These are phyloP conservation scores for Dipodomys spectabilis DNA, from an alignment of 2,113 vertebrate genomes.

Conservation along the genomic window DNA sequence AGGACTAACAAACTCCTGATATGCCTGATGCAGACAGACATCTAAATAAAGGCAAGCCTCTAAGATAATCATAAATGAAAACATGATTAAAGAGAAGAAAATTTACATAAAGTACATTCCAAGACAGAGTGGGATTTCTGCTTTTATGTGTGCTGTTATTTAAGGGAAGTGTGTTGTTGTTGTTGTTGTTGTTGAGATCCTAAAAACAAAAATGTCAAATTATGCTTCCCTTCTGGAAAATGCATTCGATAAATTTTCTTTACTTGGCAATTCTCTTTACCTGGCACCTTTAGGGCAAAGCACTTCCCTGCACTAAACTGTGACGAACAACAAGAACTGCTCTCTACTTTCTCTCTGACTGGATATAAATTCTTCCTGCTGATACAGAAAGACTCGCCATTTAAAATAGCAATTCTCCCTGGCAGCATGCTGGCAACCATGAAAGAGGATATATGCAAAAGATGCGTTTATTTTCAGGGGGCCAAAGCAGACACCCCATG, in stretches of 20 bases:
- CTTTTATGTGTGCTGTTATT: background rate
- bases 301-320: slow-evolving; percentile 68
- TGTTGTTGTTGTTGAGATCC: background rate
- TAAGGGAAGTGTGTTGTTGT: slow-evolving; percentile 36
- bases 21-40: slow-evolving; percentile 5
- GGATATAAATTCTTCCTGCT: slow-evolving; percentile 69
- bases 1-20: background rate
- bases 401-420: slow-evolving; percentile 56
- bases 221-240: slow-evolving; percentile 71
- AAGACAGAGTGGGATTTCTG: slow-evolving; percentile 36
- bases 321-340: slow-evolving; percentile 30
- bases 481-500: background rate
- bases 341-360: slow-evolving; percentile 58
- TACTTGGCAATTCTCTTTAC: slow-evolving; percentile 76
- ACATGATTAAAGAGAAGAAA: slow-evolving; percentile 70
- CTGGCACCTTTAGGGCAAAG: slow-evolving; percentile 78
- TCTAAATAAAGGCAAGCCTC: slow-evolving; percentile 52
- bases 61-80: slow-evolving; percentile 74
- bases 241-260: slow-evolving; percentile 72
- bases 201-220: slow-evolving; percentile 68
- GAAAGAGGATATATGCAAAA: background rate
- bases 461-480: slow-evolving; percentile 23
- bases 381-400: slow-evolving; percentile 48
- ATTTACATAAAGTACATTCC: slow-evolving; percentile 63
- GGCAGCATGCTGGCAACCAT: slow-evolving; percentile 45